phyloP scores from a whole-genome alignment of 2,797 vertebrate species.

The Enteromius trimaculatus region DNA sequence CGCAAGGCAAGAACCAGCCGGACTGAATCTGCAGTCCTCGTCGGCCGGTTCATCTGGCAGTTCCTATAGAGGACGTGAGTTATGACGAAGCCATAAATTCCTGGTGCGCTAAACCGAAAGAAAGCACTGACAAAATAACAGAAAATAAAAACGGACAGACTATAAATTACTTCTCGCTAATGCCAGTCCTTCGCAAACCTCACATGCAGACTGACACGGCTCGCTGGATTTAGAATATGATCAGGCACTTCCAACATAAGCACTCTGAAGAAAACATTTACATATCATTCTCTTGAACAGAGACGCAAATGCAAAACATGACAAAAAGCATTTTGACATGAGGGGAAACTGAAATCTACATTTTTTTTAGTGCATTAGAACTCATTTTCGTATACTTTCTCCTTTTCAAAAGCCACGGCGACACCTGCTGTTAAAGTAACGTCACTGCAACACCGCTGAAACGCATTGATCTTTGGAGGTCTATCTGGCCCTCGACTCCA shows the following conservation, averaged over 20 bases:
- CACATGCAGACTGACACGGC: slow-evolving; percentile 68
- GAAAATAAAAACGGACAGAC: slow-evolving; percentile 38
- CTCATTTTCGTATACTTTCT: slow-evolving; percentile 8
- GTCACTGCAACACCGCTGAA: slow-evolving; percentile 30
- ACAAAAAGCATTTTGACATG: slow-evolving; percentile 54
- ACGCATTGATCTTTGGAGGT: slow-evolving; percentile 41
- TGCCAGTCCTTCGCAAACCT: slow-evolving; percentile 49
- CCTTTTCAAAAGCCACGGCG: slow-evolving; percentile 27
- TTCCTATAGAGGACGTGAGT: slow-evolving; percentile 64
- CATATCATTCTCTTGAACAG: slow-evolving; percentile 66
- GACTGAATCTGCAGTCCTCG: slow-evolving; percentile 71
- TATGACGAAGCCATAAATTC: slow-evolving; percentile 47
- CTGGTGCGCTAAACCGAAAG: slow-evolving; percentile 18
- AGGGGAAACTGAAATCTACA: slow-evolving; percentile 39
- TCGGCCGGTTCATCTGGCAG: slow-evolving; percentile 71
- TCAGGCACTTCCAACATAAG: slow-evolving; percentile 87
- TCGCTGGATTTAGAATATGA: slow-evolving; percentile 78
- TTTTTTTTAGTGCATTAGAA: slow-evolving; percentile 33
- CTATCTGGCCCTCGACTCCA: slow-evolving; percentile 31
- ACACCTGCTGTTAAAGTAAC: slow-evolving; percentile 32
- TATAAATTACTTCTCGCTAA: slow-evolving; percentile 43
- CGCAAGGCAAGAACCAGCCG: slow-evolving; percentile 76
- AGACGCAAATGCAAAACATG: slow-evolving; percentile 46
- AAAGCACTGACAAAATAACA: slow-evolving; percentile 48
- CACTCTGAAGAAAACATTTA: slow-evolving; percentile 78